Evolutionary conservation across 2,888 invertebrate species (phyloP), one percentile per base, ranked within the genome.

Genomic region (Mongoloraphidia duomilia): DNA sequence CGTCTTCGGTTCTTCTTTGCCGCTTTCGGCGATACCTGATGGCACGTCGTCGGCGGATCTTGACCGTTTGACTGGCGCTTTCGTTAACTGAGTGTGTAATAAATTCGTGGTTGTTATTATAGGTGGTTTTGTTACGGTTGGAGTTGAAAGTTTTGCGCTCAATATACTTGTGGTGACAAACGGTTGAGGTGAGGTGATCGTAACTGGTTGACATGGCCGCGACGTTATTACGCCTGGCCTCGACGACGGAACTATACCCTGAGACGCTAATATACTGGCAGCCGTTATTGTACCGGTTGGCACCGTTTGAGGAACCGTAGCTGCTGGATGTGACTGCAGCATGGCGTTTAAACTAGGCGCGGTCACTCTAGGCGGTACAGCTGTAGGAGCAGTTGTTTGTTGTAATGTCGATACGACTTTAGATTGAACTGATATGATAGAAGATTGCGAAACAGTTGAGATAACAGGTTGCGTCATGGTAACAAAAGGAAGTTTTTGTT

Each of bases 41-140:
- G 52, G 49, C 9, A 55, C 72, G 57, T 75, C 75, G 55, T 75
- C 75, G 0, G 73, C 73, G 8, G 75, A 74, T 55, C 75, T 75
- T 0, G 74, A 75, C 52, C 76, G 63, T 60, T 74, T 74, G 13
- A 75, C 60, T 1, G 75, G 71, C 3, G 73, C 72, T 59, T 67
- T 68, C 1, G 77, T 79, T 44, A 79, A 59, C 58, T 79, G 79
- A 1, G 76, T 76, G 56, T 79, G 79, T 45, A 79, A 59, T 46
- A 79, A 71, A 59, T 68, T 67, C 6, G 66, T 66, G 9, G 62
- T 63, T 4, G 65, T 58, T 34, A 64, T 60, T 41, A 60, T 58
- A 10, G 58, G 71, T 71, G 55, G 70, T 12, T 67, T 60, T 8
- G 67, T 63, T 59, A 70, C 70, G 1, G 63, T 52, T 8, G 63